phyloP scores from a whole-genome alignment of 2,888 invertebrate genomes.

The Anoplius nigerrimus region DNA sequence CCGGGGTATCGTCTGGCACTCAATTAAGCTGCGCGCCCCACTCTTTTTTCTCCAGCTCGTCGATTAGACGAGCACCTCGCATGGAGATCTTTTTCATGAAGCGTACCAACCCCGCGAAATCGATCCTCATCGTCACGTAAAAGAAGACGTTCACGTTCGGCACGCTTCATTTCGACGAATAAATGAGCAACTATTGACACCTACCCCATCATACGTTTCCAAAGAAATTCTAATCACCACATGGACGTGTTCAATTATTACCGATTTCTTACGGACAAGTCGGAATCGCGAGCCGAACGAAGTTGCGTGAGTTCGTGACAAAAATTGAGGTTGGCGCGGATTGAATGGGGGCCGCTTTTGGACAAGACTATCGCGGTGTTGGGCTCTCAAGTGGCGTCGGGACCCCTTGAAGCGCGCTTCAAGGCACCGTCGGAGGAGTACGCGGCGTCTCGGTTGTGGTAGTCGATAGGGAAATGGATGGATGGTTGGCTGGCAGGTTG shows the following conservation, averaged over 20 bases:
- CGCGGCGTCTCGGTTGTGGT: conserved; percentile 33
- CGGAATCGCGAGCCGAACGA: too few relatives aligned
- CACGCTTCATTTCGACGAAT: conserved; percentile 59
- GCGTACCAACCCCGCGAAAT: conserved; percentile 35
- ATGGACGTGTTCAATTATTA: neutral
- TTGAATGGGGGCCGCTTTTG: conserved; percentile 38
- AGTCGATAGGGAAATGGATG: conserved; percentile 59
- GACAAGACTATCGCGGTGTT: conserved; percentile 60
- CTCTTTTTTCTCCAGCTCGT: neutral
- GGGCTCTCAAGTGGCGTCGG: conserved; percentile 55
- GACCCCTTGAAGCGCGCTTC: conserved; percentile 45
- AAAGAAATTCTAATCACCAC: neutral
- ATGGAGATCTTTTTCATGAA: conserved; percentile 27
- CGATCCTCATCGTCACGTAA: conserved; percentile 50
- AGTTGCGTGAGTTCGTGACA: neutral
- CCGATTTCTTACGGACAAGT: too few relatives aligned
- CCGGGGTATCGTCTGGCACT: conserved; percentile 47
- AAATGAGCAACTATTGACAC: conserved; percentile 63
- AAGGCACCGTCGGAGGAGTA: conserved; percentile 47
- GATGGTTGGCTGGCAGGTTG: conserved; percentile 36
- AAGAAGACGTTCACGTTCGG: conserved; percentile 55
- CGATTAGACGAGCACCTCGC: conserved; percentile 24
- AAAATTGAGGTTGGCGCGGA: neutral
- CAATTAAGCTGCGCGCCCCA: conserved; percentile 49
- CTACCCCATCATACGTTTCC: too few relatives aligned